Base-by-base conservation (phyloP, 2,113 vertebrate genomes). In the Bos indicus region DNA sequence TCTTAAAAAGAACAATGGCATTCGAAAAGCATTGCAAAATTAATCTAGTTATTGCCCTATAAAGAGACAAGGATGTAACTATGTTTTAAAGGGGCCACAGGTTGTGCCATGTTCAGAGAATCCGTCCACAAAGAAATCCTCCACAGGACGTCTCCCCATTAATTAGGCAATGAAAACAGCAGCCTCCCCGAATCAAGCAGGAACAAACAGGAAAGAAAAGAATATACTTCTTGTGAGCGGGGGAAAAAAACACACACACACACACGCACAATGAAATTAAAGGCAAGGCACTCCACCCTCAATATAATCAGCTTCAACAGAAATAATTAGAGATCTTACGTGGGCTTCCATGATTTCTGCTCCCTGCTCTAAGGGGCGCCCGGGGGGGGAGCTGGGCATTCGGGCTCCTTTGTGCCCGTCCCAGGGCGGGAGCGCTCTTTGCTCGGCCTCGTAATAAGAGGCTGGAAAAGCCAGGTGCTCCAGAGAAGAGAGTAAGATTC, bases 71-170 rank as follows among this genome's bases (percentile, higher is more conserved):
- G 62, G 77, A 60, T n/a, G 52, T 81, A 97, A 97, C 98, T 43
- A 64, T 25, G 96, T 98, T 98, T 98, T 98, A 98, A 99, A 98
- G 98, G 98, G 98, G 98, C 98, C 98, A 97, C 98, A 98, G 98
- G 98, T 95, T 97, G 90, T 46, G 95, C 98, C 98, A 98, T 98
- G 98, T 98, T 98, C 98, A 98, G 98, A 97, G 3, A 97, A 96
- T 96, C 95, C 33, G 36, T 30, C 71, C 9, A 71, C 91, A 88
- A 97, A 78, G 98, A 98, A 98, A 98, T 97, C 96, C 95, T 97
- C 77, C 92, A 95, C 97, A 97, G 97, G 87, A 97, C 97, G 85
- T 95, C 90, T 98, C 96, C 98, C 98, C 97, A 96, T 91, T 98
- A 99, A 99, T 98, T 98, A 99, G 98, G 96, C 83, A 98, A 85